These are phyloP conservation scores for Cetonia aurata DNA, from an alignment of 2,888 invertebrate species.

Conservation along the genomic window DNA sequence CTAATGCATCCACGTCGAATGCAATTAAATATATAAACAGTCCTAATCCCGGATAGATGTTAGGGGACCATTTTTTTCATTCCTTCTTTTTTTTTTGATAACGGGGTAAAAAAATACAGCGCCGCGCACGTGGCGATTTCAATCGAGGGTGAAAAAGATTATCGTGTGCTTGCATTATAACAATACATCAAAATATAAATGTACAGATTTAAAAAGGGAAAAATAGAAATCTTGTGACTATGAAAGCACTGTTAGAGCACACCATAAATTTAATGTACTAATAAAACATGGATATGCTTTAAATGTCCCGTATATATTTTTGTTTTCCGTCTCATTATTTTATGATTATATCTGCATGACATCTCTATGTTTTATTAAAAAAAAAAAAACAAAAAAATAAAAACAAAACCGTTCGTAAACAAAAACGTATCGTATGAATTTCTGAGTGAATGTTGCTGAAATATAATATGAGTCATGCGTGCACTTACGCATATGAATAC, in stretches of 20 bases:
- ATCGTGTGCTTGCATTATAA: conserved; percentile 16
- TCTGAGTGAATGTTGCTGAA: conserved; percentile 58
- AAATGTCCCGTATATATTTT: too few species aligned
- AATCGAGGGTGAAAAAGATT: conserved; percentile 7
- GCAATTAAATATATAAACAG: conserved; percentile 29
- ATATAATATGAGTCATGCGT: conserved; percentile 19
- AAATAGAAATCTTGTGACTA: too few species aligned
- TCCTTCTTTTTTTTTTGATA: conserved; percentile 51
- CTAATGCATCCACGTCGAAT: conserved; percentile 24
- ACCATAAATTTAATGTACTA: too few species aligned
- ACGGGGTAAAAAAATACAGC: conserved; percentile 51
- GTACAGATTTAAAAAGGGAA: too few species aligned
- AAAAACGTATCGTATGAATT: conserved; percentile 39
- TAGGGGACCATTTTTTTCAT: not conserved
- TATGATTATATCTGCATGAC: conserved; percentile 6
- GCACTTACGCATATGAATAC: conserved; percentile 10
- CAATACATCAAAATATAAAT: too few species aligned
- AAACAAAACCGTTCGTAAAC: not conserved
- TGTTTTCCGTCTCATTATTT: too few species aligned
- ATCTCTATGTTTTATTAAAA: conserved; percentile 12
- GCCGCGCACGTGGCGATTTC: conserved; percentile 41
- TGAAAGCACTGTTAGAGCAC: too few species aligned
- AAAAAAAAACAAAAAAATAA: not conserved
- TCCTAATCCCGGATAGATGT: conserved; percentile 9
- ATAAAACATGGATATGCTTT: too few species aligned